Evolutionary conservation across 2,888 invertebrate species (phyloP).

Genomic region (Anaspis maculata): DNA sequence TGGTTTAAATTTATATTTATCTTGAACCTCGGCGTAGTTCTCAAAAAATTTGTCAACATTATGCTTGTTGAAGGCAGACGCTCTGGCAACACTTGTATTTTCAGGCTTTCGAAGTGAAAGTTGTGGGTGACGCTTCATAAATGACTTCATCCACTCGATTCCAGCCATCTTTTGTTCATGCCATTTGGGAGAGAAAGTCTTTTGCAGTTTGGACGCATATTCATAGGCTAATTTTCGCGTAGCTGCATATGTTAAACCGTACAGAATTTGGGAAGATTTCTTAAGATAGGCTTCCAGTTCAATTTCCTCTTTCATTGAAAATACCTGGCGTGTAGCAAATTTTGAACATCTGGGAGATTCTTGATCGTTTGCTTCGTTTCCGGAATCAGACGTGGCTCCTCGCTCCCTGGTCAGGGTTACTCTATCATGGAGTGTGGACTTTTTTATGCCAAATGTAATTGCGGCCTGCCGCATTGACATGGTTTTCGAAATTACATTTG

Average conservation of each 20-base stretch:
- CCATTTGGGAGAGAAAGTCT: not conserved
- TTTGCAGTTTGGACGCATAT: not conserved
- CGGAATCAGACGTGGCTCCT: not conserved
- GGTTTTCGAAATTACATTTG: not conserved
- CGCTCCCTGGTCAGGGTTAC: not conserved
- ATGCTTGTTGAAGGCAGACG: not conserved
- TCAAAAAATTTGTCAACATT: slow-evolving; percentile 1
- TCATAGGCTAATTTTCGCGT: not conserved
- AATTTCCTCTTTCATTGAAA: not conserved
- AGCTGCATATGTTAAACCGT: not conserved
- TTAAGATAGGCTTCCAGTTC: not conserved
- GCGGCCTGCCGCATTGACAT: not conserved
- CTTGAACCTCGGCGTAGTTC: not conserved
- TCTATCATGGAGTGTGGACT: not conserved
- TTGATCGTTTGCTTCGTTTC: not conserved
- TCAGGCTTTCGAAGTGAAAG: not conserved
- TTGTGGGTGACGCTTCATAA: not conserved
- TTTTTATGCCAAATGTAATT: not conserved
- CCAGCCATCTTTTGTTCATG: not conserved
- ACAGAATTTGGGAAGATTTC: not conserved
- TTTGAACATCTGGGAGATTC: not conserved
- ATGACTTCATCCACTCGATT: not conserved
- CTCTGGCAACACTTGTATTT: not conserved
- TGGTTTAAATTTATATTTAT: not conserved
- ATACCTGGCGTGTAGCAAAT: not conserved